These are phyloP conservation scores for Tetraneura akinire DNA, from an alignment of 1,140 invertebrate genomes.

Conservation along the genomic window DNA sequence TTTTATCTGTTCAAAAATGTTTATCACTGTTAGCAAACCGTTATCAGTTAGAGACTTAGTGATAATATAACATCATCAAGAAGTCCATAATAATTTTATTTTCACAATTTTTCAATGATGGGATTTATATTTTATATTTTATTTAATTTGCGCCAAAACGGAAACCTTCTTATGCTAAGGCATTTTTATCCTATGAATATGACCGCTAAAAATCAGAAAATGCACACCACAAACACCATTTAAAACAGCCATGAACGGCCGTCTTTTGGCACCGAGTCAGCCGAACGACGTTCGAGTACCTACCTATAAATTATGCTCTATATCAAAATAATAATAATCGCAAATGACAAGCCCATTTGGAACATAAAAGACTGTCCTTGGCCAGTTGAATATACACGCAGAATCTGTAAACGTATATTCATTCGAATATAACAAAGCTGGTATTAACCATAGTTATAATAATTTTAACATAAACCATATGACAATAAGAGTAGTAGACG, in stretches of 20 bases:
- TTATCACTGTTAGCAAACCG: too few relatives aligned
- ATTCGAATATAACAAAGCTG: background rate
- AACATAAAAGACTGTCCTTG: slow-evolving; percentile 15
- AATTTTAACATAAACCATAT: too few relatives aligned
- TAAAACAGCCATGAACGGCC: background rate
- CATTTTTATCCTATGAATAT: too few relatives aligned
- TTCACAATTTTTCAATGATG: background rate
- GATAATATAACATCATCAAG: background rate
- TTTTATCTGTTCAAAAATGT: too few relatives aligned
- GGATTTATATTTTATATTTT: background rate
- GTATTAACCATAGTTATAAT: too few relatives aligned
- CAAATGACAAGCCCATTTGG: background rate
- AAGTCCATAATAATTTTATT: too few relatives aligned
- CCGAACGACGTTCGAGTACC: background rate
- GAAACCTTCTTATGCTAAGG: too few relatives aligned
- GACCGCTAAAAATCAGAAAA: background rate
- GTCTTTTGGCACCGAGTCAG: slow-evolving; percentile 10
- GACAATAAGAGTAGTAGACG: too few relatives aligned
- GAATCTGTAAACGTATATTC: background rate
- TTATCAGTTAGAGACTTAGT: too few relatives aligned
- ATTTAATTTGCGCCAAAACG: background rate
- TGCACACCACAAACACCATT: background rate
- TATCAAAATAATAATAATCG: background rate
- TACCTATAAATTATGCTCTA: background rate
- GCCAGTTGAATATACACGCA: background rate